Evolutionary conservation across 2,113 vertebrate species (phyloP).

Genomic region (Noctilio leporinus): DNA sequence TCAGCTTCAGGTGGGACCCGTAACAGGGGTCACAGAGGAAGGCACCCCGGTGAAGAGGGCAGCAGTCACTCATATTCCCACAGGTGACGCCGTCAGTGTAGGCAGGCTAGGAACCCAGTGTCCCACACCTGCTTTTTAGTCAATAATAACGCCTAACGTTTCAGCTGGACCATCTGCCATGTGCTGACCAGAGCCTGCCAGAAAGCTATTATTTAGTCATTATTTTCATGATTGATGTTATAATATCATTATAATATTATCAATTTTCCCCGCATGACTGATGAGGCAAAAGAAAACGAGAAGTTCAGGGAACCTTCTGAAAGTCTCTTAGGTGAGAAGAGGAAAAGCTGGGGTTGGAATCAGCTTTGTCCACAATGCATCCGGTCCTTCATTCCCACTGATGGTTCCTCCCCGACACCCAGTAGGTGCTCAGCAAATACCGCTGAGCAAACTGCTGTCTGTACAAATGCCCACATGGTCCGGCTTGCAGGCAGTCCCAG

Average conservation of each 20-base stretch:
- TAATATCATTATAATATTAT: background rate
- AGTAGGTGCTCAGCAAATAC: rapidly evolving
- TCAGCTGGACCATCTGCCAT: too few relatives aligned
- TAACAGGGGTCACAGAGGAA: background rate
- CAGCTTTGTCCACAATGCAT: background rate
- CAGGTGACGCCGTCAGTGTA: rapidly evolving
- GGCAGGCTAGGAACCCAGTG: rapidly evolving
- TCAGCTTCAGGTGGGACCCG: background rate
- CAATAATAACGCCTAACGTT: rapidly evolving
- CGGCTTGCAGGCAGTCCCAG: background rate
- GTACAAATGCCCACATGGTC: rapidly evolving
- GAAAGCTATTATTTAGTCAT: background rate
- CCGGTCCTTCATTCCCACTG: rapidly evolving
- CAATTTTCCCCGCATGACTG: background rate
- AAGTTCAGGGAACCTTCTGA: background rate
- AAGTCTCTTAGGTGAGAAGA: background rate
- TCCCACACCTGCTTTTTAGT: too few relatives aligned
- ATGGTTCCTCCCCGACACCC: rapidly evolving
- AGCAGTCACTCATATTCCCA: background rate
- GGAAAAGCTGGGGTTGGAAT: too few relatives aligned
- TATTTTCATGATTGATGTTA: background rate
- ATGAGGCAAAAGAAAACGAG: background rate
- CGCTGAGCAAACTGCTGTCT: rapidly evolving
- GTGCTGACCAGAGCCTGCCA: background rate
- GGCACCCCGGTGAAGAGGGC: rapidly evolving